Evolutionary conservation across 2,113 vertebrate genomes (phyloP).

Genomic region (Hippopotamus amphibius): DNA sequence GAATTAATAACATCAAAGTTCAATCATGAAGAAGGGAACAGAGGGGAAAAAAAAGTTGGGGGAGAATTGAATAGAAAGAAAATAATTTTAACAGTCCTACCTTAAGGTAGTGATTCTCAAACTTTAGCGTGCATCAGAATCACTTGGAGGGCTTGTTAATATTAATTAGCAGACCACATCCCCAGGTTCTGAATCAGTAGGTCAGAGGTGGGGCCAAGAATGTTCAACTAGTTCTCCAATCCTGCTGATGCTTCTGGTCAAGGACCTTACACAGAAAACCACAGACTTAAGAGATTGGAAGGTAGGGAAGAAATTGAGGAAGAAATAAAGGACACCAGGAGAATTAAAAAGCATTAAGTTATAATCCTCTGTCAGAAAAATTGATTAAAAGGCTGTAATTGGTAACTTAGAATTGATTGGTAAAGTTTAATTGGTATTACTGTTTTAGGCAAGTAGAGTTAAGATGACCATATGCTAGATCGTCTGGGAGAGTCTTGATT

Average conservation of each 20-base stretch:
- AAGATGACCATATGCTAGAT: conserved; percentile 28
- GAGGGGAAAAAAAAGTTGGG: neutral
- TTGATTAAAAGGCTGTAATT: neutral
- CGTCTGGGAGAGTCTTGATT: conserved; percentile 33
- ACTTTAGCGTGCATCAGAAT: neutral
- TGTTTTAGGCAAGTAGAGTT: conserved; percentile 51
- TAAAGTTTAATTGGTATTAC: conserved; percentile 35
- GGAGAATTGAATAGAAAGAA: conserved; percentile 25
- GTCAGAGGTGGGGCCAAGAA: neutral
- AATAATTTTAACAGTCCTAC: neutral
- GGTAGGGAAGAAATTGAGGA: neutral
- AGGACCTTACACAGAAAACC: neutral
- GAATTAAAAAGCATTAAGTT: conserved; percentile 20
- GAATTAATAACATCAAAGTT: neutral
- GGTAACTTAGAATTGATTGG: conserved; percentile 11
- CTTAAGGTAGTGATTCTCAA: neutral
- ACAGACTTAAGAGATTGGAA: neutral
- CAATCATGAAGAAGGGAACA: neutral
- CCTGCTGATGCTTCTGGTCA: neutral
- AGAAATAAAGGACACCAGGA: neutral
- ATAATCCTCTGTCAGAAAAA: conserved; percentile 3
- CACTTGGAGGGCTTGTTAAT: neutral
- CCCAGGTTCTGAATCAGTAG: neutral
- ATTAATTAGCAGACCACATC: neutral
- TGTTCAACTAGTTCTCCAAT: neutral